phyloP scores from a whole-genome alignment of 2,888 invertebrate species.

The Perithous albicinctus region DNA sequence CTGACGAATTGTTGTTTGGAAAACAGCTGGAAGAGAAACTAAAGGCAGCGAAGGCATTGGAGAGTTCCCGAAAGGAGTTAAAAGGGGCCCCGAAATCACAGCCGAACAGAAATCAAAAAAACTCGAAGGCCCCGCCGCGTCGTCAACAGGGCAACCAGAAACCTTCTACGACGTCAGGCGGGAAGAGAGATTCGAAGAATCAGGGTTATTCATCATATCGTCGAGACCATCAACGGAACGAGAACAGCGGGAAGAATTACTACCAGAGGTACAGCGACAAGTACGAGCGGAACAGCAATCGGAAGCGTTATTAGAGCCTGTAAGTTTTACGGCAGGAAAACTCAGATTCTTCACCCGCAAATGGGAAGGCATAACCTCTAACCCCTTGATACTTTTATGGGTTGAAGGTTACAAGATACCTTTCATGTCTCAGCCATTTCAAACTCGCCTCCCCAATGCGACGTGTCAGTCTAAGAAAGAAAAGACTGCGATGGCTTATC shows the following conservation, averaged over 20 bases:
- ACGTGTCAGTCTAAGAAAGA: too few species aligned
- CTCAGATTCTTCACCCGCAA: constrained; percentile 10
- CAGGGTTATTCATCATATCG: constrained; percentile 4
- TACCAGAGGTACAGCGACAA: too few species aligned
- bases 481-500: neutral
- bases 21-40: too few species aligned
- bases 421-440: neutral
- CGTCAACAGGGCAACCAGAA: neutral
- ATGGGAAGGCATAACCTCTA: constrained; percentile 35
- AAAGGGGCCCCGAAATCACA: neutral
- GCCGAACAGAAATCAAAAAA: neutral
- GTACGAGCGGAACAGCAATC: neutral
- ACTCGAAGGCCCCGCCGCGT: too few species aligned
- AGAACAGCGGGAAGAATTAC: constrained; percentile 38
- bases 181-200: neutral
- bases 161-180: neutral
- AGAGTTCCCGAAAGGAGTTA: neutral
- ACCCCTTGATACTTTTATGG: too few species aligned
- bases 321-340: constrained; percentile 55
- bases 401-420: constrained; percentile 32
- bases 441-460: neutral
- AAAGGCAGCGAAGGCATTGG: neutral
- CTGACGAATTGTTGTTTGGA: too few species aligned
- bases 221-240: constrained; percentile 21
- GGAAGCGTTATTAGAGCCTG: too few species aligned